These are phyloP conservation scores for Montipora efflorescens DNA, from an alignment of 64 coral and sea anemone genomes.

Conservation along the genomic window DNA sequence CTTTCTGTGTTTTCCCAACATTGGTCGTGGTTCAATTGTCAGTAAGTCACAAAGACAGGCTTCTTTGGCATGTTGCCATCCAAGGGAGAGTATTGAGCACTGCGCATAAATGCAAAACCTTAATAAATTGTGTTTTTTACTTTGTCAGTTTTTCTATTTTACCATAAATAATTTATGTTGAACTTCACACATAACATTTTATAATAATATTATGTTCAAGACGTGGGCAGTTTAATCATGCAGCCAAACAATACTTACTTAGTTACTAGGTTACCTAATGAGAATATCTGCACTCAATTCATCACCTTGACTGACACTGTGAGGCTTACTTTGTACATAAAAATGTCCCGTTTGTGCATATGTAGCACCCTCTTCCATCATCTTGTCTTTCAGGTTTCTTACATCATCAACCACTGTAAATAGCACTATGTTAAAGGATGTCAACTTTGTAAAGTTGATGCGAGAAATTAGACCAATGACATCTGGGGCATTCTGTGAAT, in stretches of 20 bases:
- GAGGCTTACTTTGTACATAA: conserved; percentile 7
- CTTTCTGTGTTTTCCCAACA: too few relatives aligned
- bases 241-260: neutral
- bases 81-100: neutral
- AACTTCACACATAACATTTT: neutral
- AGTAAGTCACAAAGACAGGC: too few relatives aligned
- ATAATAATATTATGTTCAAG: neutral
- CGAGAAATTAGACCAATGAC: neutral
- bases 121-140: neutral
- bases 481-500: conserved; percentile 25
- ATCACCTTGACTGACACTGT: neutral
- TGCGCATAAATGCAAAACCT: neutral
- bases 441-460: conserved; percentile 25
- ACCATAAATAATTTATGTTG: neutral
- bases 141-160: neutral
- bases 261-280: neutral
- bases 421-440: conserved; percentile 28
- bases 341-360: conserved; percentile 22
- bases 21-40: too few relatives aligned
- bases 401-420: conserved; percentile 30
- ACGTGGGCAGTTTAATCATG: neutral
- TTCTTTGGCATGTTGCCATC: neutral
- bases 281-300: neutral
- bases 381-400: neutral
- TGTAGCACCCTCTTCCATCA: conserved; percentile 29